Conservation (phyloP, 2,888 invertebrate genomes). For the Macrosoma leucophasiata region DNA sequence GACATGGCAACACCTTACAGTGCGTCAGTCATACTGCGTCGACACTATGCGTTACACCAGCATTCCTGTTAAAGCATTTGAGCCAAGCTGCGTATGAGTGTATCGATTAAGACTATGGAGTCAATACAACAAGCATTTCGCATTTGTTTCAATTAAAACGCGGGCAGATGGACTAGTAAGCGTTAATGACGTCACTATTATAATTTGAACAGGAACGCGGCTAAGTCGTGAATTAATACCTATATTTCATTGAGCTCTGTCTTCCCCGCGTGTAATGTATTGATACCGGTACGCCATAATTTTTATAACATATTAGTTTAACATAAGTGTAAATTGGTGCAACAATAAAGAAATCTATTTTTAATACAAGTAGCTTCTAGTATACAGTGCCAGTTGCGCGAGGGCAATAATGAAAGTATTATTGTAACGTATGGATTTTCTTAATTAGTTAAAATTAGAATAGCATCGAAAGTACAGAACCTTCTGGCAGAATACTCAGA, state of each 20-base stretch:
- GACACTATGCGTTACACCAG: conserved; percentile 2
- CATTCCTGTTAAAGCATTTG: conserved; percentile 10
- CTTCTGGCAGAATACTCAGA: conserved; percentile 28
- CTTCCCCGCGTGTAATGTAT: conserved; percentile 3
- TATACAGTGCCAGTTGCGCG: conserved; percentile 40
- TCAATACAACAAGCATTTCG: too few species aligned
- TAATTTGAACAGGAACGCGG: too few species aligned
- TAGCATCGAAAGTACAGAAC: conserved; percentile 47
- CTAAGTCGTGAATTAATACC: not conserved
- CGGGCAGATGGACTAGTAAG: too few species aligned
- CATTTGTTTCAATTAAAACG: too few species aligned
- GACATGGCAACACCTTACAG: too few species aligned
- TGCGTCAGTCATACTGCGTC: conserved; percentile 1
- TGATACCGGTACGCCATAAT: conserved; percentile 14
- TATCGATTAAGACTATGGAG: too few species aligned
- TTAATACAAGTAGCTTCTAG: conserved; percentile 61
- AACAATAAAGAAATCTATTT: conserved; percentile 51
- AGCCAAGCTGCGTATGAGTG: conserved; percentile 2
- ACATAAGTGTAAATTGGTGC: conserved; percentile 37
- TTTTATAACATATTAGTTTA: conserved; percentile 39
- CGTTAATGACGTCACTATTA: too few species aligned
- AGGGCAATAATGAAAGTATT: conserved; percentile 60
- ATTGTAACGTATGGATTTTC: conserved; percentile 26
- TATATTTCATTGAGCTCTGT: not conserved
- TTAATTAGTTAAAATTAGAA: conserved; percentile 37